Conservation (phyloP, 2,888 invertebrate genomes). For the Eustalomyia histrio region DNA sequence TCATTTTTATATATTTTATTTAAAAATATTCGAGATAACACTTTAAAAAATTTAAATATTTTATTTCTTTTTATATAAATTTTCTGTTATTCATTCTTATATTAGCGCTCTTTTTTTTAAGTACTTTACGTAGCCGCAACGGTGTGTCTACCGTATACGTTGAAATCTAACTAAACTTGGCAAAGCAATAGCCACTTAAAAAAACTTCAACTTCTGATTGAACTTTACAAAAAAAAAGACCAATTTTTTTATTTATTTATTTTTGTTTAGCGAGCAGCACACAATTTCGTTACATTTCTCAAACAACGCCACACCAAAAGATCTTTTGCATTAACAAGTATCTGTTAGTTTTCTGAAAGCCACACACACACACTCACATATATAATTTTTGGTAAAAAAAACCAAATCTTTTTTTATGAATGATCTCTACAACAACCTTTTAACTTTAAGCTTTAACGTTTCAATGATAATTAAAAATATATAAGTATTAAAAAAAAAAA, state of each 20-base stretch:
- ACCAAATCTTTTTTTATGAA: background rate
- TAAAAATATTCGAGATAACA: background rate
- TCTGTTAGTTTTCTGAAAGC: conserved; percentile 20
- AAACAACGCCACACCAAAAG: conserved; percentile 9
- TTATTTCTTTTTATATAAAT: conserved; percentile 2
- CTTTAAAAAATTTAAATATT: background rate
- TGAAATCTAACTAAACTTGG: conserved; percentile 65
- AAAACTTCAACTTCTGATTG: conserved; percentile 62
- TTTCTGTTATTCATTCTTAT: conserved; percentile 15
- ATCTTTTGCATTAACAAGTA: conserved; percentile 32
- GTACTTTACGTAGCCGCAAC: conserved; percentile 43
- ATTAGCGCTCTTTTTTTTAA: background rate
- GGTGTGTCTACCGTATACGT: conserved; percentile 63
- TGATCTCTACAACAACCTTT: conserved; percentile 28
- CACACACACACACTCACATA: too few species aligned
- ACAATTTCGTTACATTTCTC: conserved; percentile 41
- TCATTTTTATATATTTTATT: conserved; percentile 9
- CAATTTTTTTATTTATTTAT: conserved; percentile 24
- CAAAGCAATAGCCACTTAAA: conserved; percentile 55
- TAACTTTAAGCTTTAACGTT: conserved; percentile 41
- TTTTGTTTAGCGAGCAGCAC: conserved; percentile 17
- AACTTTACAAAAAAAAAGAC: conserved; percentile 39
- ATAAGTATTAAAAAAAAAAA: conserved; percentile 15
- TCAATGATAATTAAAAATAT: conserved; percentile 37
- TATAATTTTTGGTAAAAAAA: background rate